Evolutionary conservation across 1,140 invertebrate genomes (phyloP), one percentile per base, ranked within the genome.

Genomic region (Drosophila navojoa): DNA sequence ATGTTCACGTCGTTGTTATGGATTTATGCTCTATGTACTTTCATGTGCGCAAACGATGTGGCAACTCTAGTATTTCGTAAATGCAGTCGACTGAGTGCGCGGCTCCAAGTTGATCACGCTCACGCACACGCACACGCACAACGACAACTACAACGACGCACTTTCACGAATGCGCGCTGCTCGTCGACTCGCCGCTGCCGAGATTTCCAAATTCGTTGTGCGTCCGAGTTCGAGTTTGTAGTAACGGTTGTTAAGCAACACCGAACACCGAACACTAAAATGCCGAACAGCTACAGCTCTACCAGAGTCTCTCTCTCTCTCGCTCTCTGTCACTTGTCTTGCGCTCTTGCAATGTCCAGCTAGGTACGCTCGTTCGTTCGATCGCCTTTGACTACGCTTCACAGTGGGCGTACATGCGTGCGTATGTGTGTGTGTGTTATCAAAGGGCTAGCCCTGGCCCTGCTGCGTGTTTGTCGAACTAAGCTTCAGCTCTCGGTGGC

Each of bases 361-460:
- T 58, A 29, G 32, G 63, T 38, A 5, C 19, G 32, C 19, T 59
- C 54, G 40, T 29, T 50, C 35, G 6, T 35, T 49, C 42, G 59
- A 70, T 69, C 66, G 67, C 38, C 49, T 19, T 22, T n/a, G 55
- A 19, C 49, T 49, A 32, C 44, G 60, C 32, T 57, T 19, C 9
- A 32, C 29, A 32, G 52, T 54, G 52, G 52, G 52, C 29, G 50
- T 53, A 29, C 19, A 22, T 59, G 19, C 9, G 64, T 42, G 11
- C 27, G 42, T 57, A 11, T 50, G 52, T 45, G 9, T 71, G 50
- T 47, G 42, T 61, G 57, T 47, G 82, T 85, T 85, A 87, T 87
- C 82, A 87, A 85, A 85, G 82, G 82, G 81, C 80, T 85, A 63
- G 50, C 80, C 53, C 77, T 73, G 57, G 80, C 82, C 81, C 81